Evolutionary conservation across 2,888 invertebrate genomes (phyloP).

Genomic region (Argyra leucocephala): DNA sequence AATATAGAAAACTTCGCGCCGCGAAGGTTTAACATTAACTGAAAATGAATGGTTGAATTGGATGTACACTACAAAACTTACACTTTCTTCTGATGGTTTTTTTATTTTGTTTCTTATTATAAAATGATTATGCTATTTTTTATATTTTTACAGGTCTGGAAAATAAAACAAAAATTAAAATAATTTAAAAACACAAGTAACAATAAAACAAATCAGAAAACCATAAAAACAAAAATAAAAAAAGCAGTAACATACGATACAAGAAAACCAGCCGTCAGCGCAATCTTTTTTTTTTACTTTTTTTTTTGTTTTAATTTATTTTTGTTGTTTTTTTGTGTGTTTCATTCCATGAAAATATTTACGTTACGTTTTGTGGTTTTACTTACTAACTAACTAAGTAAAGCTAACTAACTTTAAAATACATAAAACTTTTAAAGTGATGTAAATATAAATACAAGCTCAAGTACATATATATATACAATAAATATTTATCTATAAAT

Average conservation of each 20-base stretch:
- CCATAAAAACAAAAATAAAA: background rate
- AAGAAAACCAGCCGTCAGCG: conserved; percentile 6
- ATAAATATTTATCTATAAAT: no score
- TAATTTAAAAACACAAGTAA: no score
- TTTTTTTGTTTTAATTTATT: background rate
- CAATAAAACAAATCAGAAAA: background rate
- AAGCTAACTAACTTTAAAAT: background rate
- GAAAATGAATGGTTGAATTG: background rate
- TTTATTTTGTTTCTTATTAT: no score
- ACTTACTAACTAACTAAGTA: background rate
- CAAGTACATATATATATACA: no score
- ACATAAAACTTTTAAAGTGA: background rate
- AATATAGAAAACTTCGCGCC: conserved; percentile 1
- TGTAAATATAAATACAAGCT: no score
- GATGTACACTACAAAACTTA: background rate
- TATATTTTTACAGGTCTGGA: no score
- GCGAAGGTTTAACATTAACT: conserved; percentile 3
- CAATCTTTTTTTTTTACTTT: background rate
- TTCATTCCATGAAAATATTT: background rate
- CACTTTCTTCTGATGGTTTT: background rate
- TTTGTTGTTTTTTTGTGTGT: background rate
- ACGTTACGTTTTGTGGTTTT: background rate
- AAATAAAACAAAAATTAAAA: no score
- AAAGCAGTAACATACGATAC: background rate
- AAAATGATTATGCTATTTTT: no score